Evolutionary conservation across 2,888 invertebrate genomes (phyloP).

Genomic region (Ochlodes sylvanus): DNA sequence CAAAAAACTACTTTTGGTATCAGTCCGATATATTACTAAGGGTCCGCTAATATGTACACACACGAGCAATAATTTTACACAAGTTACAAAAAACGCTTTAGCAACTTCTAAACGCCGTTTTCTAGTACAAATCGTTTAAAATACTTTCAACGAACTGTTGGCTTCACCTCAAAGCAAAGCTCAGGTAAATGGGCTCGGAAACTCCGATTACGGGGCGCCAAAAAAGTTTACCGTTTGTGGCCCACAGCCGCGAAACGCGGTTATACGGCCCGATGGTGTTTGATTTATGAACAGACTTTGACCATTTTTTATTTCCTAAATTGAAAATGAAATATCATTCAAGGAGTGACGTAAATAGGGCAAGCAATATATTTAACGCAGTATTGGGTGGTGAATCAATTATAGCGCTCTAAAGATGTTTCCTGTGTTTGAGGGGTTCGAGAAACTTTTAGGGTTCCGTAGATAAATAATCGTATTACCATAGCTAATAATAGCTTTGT

Average conservation of each 20-base stretch:
- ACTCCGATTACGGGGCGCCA: slow-evolving; percentile 35
- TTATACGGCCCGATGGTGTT: slow-evolving; percentile 8
- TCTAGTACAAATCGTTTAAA: slow-evolving; percentile 24
- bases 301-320: slow-evolving; percentile 20
- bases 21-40: too few relatives aligned
- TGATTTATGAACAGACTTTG: slow-evolving; percentile 26
- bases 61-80: background rate
- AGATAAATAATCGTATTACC: too few relatives aligned
- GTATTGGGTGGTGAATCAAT: background rate
- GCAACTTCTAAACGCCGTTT: background rate
- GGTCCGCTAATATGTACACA: too few relatives aligned
- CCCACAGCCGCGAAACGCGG: slow-evolving; percentile 10
- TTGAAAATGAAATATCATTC: slow-evolving; percentile 22
- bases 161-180: slow-evolving; percentile 34
- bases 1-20: too few relatives aligned
- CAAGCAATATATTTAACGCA: background rate
- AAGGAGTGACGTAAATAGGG: slow-evolving; percentile 4
- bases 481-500: too few relatives aligned
- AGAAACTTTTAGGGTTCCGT: too few relatives aligned
- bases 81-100: background rate
- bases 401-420: background rate
- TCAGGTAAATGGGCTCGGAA: slow-evolving; percentile 34
- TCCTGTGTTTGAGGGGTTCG: background rate
- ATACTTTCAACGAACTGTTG: slow-evolving; percentile 22
- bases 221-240: slow-evolving; percentile 38